phyloP scores from a whole-genome alignment of 92 coral and sea anemone species.

The Siderastrea siderea region DNA sequence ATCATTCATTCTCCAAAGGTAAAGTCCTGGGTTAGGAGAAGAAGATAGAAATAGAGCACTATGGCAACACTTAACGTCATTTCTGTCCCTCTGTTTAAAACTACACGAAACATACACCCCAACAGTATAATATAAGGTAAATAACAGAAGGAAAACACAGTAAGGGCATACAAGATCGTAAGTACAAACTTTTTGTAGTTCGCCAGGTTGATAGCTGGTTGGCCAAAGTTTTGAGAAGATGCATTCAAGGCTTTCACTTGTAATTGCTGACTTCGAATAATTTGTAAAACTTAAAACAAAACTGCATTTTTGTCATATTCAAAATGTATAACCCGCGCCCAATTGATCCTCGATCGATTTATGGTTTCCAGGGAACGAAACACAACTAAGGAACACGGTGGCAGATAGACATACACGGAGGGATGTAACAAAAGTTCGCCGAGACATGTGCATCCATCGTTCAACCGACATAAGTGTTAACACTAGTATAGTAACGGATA shows the following conservation, averaged over 20 bases:
- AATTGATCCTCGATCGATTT: rapidly evolving
- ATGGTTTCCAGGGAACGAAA: background rate
- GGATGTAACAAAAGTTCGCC: slow-evolving; percentile 1
- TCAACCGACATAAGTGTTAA: slow-evolving; percentile 28
- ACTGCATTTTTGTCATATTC: background rate
- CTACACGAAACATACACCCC: background rate
- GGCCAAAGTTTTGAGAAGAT: background rate
- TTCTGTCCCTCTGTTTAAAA: no score
- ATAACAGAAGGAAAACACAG: background rate
- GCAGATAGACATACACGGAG: background rate
- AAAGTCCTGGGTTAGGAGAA: slow-evolving; percentile 6
- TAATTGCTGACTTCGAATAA: background rate
- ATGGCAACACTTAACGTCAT: background rate
- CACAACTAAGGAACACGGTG: background rate
- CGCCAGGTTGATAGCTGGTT: slow-evolving; percentile 8
- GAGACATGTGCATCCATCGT: slow-evolving; percentile 35
- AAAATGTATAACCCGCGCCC: background rate
- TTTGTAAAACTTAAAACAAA: slow-evolving; percentile 14
- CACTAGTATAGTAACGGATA: background rate
- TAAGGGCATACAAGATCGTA: background rate
- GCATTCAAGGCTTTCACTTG: background rate
- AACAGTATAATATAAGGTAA: background rate
- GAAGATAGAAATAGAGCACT: background rate
- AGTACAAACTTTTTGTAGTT: slow-evolving; percentile 19
- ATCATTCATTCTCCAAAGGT: slow-evolving; percentile 39